Evolutionary conservation across 1,140 invertebrate species (phyloP), one percentile per base, ranked within the genome.

Genomic region (Copidosoma floridanum): DNA sequence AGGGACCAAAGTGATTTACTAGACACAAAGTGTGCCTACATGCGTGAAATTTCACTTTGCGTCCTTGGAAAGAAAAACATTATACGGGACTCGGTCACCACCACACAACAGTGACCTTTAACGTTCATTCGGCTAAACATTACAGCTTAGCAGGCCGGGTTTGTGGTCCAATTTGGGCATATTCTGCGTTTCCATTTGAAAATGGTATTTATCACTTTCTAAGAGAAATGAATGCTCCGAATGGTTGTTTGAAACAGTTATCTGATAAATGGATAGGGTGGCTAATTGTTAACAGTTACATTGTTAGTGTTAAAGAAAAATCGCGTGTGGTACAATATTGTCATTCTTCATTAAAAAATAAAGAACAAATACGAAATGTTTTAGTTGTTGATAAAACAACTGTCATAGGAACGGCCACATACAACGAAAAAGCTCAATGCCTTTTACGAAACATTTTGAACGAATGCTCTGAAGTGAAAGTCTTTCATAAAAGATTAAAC

Each of bases 141-240:
- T 46, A 46, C 16, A 23, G 11, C n/a, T 21, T 23, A 23, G 20
- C 43, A 10, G n/a, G 5, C 16, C 18, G 43, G 24, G 2, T 23
- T 18, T 23, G 43, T 46, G 43, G 43, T 23, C 43, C 43, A 23
- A 10, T 46, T 8, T 46, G 43, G 43, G 7, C 43, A 6, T 23
- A 20, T 21, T 46, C 43, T 23, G 43, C 43, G 2, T 46, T 46
- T 23, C 16, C 20, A 20, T 46, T 46, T 24, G 43, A 46, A 46
- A 46, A 46, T 46, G 43, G 43, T 46, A 46, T 46, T 7, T 46
- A 23, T 24, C 43, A 46, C 11, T 46, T 46, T 46, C 11, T 46
- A 24, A 11, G 16, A 46, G 43, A 46, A 46, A 24, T 46, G 18
- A 46, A 46, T 46, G 43, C 43, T 23, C 43, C 43, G 2, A 46